Evolutionary conservation across 2,797 vertebrate species (phyloP).

Genomic region (Enteromius mattozi): DNA sequence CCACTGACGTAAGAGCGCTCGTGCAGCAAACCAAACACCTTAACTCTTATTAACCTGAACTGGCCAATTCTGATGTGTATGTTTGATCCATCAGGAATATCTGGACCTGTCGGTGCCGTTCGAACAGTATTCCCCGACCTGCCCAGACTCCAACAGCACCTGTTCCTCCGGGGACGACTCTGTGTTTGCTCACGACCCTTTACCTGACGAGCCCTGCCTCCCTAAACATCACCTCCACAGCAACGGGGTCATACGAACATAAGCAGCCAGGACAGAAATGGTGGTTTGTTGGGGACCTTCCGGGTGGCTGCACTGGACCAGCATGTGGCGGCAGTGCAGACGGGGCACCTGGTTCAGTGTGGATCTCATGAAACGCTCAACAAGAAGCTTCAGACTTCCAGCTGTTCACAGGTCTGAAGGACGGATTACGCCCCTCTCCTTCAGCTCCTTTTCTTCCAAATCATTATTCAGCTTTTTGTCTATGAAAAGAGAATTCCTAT

Average conservation of each 20-base stretch:
- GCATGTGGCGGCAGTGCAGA: constrained; percentile 13
- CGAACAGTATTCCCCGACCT: constrained; percentile 94
- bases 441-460: constrained; percentile 50
- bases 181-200: constrained; percentile 93
- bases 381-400: constrained; percentile 31
- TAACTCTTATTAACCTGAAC: neutral
- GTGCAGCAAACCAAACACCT: constrained; percentile 2
- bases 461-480: constrained; percentile 60
- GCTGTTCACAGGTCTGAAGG: constrained; percentile 65
- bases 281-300: constrained; percentile 20
- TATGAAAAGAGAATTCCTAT: constrained; percentile 75
- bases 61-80: constrained; percentile 36
- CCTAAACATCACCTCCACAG: constrained; percentile 81
- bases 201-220: constrained; percentile 89
- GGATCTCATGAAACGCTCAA: constrained; percentile 31
- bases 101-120: constrained; percentile 94
- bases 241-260: constrained; percentile 86
- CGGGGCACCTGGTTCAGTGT: neutral
- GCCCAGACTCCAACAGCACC: constrained; percentile 95
- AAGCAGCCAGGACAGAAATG: constrained; percentile 56
- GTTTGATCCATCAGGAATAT: constrained; percentile 80
- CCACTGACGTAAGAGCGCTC: constrained; percentile 87
- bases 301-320: neutral
- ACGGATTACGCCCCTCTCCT: constrained; percentile 60
- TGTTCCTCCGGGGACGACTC: constrained; percentile 97